Evolutionary conservation across 2,888 invertebrate genomes (phyloP).

Genomic region (Esperia sulphurella): DNA sequence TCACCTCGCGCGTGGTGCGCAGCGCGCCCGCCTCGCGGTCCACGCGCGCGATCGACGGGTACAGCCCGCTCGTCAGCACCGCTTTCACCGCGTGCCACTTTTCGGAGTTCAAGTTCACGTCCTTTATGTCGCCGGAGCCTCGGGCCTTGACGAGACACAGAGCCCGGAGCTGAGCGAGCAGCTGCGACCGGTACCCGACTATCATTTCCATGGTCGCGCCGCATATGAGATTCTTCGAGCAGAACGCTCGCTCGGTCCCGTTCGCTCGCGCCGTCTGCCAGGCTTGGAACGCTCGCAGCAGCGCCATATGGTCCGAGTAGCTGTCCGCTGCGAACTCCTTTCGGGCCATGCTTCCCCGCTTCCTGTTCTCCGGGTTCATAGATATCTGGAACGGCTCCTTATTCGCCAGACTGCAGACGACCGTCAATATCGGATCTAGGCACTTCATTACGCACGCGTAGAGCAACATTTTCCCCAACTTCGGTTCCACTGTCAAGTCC

Average conservation of each 20-base stretch:
- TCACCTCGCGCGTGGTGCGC: slow-evolving; percentile 81
- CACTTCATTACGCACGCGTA: slow-evolving; percentile 95
- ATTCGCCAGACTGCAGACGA: slow-evolving; percentile 90
- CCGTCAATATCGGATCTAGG: slow-evolving; percentile 93
- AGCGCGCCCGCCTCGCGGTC: slow-evolving; percentile 81
- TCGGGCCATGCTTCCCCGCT: slow-evolving; percentile 80
- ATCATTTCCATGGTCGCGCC: slow-evolving; percentile 94
- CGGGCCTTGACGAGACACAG: slow-evolving; percentile 85
- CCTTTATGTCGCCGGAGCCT: slow-evolving; percentile 78
- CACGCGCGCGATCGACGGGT: slow-evolving; percentile 91
- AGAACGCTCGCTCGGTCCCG: slow-evolving; percentile 84
- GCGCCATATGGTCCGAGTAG: slow-evolving; percentile 93
- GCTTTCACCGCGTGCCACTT: slow-evolving; percentile 96
- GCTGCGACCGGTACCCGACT: slow-evolving; percentile 88
- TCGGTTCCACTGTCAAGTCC: slow-evolving; percentile 95
- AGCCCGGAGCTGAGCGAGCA: slow-evolving; percentile 88
- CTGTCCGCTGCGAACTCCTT: slow-evolving; percentile 86
- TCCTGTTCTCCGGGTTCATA: slow-evolving; percentile 82
- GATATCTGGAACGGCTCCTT: slow-evolving; percentile 90
- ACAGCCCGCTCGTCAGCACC: slow-evolving; percentile 91
- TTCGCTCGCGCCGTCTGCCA: slow-evolving; percentile 81
- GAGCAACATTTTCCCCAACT: slow-evolving; percentile 93
- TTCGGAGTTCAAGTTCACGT: slow-evolving; percentile 90
- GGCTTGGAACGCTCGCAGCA: slow-evolving; percentile 86
- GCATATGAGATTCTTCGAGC: slow-evolving; percentile 87